Base-by-base conservation (phyloP, 2,797 vertebrate species). In the Pangasius mekongensis region DNA sequence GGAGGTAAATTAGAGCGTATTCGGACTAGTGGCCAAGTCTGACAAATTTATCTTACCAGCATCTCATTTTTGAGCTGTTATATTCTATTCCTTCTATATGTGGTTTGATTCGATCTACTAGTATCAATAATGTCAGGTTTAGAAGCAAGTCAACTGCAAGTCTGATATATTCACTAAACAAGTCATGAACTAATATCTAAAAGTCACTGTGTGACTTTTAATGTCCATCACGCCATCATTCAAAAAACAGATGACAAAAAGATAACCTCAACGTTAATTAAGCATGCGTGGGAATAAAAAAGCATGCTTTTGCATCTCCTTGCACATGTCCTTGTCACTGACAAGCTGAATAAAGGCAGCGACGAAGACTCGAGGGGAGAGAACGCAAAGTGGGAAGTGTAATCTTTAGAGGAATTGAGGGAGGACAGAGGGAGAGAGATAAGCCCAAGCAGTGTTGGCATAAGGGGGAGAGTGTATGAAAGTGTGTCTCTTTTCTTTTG, bases 191-290 rank as follows among this genome's bases (percentile, higher is more conserved):
- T 60, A 47, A 80, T 10, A 69, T 30, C 9, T 76, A 43, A 71
- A 78, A 54, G 33, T 20, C 77, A 66, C 20, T 73, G 81, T 84
- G 62, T 49, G 22, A n/a, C 11, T 36, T 20, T 58, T 24, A 36
- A 47, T 81, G 86, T 66, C 27, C 74, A 78, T 84, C 58, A 18
- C 16, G 36, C 36, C 81, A 76, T 77, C 54, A 64, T 49, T 74
- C 43, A 24, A 86, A 86, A 87, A 87, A 18, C 49, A 33, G 54
- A 86, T 20, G 82, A 86, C 71, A 43, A 58, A 86, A 80, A 87
- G 94, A 94, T 94, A 94, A 93, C 91, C 90, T 87, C 85, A 85
- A 91, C 92, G 92, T 94, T 95, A 94, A 95, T 96, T 95, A 95
- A 91, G 87, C 92, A 94, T 93, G 93, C 93, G 71, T 58, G n/a